Evolutionary conservation across 2,888 invertebrate species (phyloP).

Genomic region (Camponotus fellah): DNA sequence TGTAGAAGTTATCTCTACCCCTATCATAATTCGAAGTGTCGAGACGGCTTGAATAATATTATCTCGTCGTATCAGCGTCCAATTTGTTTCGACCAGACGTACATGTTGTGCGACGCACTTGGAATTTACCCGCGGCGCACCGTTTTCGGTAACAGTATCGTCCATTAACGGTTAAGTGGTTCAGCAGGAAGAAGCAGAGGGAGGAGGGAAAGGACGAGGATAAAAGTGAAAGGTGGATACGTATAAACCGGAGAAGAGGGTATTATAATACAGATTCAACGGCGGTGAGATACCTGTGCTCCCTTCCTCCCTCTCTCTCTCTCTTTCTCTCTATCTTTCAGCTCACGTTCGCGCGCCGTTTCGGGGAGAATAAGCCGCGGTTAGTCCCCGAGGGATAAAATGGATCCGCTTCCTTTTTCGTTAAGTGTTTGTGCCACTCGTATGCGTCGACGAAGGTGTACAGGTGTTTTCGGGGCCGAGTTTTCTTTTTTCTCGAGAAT

Average conservation of each 20-base stretch:
- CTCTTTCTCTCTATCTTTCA: not conserved
- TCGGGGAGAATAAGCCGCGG: slow-evolving; percentile 68
- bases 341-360: slow-evolving; percentile 20
- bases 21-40: not conserved
- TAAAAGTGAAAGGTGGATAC: slow-evolving; percentile 43
- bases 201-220: slow-evolving; percentile 10
- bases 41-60: not conserved
- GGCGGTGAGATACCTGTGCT: slow-evolving; percentile 35
- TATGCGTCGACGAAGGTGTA: slow-evolving; percentile 54
- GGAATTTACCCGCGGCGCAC: slow-evolving; percentile 24
- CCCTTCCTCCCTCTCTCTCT: not conserved
- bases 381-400: slow-evolving; percentile 73
- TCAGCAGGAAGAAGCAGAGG: slow-evolving; percentile 39
- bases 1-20: not conserved
- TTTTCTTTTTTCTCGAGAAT: slow-evolving; percentile 34
- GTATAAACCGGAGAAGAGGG: slow-evolving; percentile 17
- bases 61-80: not conserved
- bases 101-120: not conserved
- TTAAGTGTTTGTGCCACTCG: slow-evolving; percentile 82
- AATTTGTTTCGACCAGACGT: slow-evolving; percentile 2
- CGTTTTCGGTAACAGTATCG: slow-evolving; percentile 49
- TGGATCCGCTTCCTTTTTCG: slow-evolving; percentile 78
- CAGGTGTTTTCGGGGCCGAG: slow-evolving; percentile 59
- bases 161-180: slow-evolving; percentile 53
- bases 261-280: slow-evolving; percentile 40